Evolutionary conservation across 2,797 vertebrate species (phyloP).

Genomic region (Neoniphon sammara): DNA sequence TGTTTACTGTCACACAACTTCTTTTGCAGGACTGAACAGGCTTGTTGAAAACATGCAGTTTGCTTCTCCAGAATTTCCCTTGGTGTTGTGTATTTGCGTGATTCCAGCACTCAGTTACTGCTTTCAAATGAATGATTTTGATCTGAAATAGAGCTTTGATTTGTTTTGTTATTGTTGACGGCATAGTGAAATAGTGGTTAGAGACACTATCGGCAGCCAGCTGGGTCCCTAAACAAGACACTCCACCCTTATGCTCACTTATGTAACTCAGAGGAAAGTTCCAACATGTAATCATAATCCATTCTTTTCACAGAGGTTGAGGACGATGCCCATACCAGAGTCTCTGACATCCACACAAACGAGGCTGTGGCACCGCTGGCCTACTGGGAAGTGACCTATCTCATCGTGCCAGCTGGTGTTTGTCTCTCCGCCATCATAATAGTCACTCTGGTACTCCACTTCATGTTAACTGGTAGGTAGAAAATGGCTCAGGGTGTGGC

Average conservation of each 20-base stretch:
- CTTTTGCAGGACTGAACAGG: neutral
- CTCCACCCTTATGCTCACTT: too few species aligned
- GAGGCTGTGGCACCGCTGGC: neutral
- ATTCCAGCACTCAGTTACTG: too few species aligned
- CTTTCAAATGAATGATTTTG: neutral
- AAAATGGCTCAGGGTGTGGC: too few species aligned
- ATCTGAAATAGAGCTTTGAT: neutral
- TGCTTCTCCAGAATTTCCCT: neutral
- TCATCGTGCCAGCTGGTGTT: conserved; percentile 53
- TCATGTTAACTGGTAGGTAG: conserved; percentile 67
- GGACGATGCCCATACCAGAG: neutral
- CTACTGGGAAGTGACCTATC: conserved; percentile 43
- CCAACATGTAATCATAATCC: neutral
- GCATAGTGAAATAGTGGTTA: too few species aligned
- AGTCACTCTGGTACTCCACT: conserved; percentile 55
- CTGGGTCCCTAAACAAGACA: too few species aligned
- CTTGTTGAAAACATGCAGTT: too few species aligned
- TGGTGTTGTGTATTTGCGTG: too few species aligned
- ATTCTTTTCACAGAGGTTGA: conserved; percentile 42
- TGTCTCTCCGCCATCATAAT: conserved; percentile 62
- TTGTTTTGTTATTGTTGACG: too few species aligned
- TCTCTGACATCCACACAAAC: neutral
- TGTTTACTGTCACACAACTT: neutral
- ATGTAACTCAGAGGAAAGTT: too few species aligned
- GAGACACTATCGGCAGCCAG: too few species aligned